Conservation (phyloP, 2,888 invertebrate genomes). For the Frankliniella fusca region DNA sequence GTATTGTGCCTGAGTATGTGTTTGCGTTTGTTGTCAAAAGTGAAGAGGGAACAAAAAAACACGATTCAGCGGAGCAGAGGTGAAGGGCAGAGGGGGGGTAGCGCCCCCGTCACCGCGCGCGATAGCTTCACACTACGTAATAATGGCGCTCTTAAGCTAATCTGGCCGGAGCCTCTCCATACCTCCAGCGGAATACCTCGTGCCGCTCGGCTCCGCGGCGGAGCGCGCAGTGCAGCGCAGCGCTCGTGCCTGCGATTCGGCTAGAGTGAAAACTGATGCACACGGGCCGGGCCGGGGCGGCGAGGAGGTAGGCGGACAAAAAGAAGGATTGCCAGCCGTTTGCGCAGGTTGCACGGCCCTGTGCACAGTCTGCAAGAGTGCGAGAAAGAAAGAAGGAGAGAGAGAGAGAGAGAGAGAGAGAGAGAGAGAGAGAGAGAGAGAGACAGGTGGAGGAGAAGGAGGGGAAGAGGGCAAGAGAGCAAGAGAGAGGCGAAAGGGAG, state of each 20-base stretch:
- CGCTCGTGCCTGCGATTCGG: background rate
- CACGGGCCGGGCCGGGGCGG: background rate
- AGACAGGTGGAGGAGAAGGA: background rate
- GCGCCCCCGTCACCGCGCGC: no score
- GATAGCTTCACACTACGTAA: background rate
- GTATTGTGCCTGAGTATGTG: no score
- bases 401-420: background rate
- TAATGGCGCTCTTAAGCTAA: conserved; percentile 14
- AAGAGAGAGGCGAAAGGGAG: background rate
- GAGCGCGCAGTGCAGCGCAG: background rate
- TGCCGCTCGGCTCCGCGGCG: no score
- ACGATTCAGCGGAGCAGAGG: no score
- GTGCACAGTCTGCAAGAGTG: background rate
- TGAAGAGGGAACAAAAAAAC: background rate
- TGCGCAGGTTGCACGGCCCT: background rate
- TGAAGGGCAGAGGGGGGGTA: no score
- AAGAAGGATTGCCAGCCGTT: conserved; percentile 2
- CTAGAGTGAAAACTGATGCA: conserved; percentile 26
- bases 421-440: background rate
- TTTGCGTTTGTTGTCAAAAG: background rate
- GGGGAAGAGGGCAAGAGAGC: background rate
- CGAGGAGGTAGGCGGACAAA: conserved; percentile 11
- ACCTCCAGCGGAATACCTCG: no score
- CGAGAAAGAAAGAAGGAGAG: background rate
- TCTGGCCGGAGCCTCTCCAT: background rate